Base-by-base conservation (phyloP, 2,888 invertebrate species). In the Dysmachus trigonus region DNA sequence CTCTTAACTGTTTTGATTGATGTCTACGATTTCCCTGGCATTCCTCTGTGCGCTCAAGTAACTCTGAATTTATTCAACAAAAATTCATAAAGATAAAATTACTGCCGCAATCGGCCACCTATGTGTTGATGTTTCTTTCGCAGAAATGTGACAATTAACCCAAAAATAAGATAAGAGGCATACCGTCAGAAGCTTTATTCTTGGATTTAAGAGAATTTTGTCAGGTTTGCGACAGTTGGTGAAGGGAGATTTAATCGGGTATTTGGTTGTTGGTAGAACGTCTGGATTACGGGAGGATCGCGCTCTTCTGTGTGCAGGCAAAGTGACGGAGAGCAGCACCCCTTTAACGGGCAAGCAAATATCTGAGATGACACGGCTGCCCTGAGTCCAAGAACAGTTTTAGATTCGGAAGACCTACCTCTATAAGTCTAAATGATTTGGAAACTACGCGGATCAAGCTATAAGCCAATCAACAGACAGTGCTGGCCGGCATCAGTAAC, bases 51-150 rank as follows among this genome's bases (percentile, higher is more conserved):
- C 38, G 38, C 35, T 62, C 38, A 76, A 76, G 76, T 35, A 33
- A 38, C 2, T 76, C n/a, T 76, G 38, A 76, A 76, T 76, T 18
- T 76, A 76, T 76, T 76, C 76, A 35, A 22, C 35, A 38, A 38
- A 76, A 38, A 38, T 22, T 38, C 35, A 76, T 33, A 33, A 41
- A 76, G 38, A 38, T 33, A 38, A 76, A 76, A 35, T 76, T 62
- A 18, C 22, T 8, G 47, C 47, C 47, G 47, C 47, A 47, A 47
- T 15, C 47, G n/a, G 15, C 47, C 6, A 47, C 62, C 22, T 73
- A 73, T 73, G 73, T 73, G 31, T 73, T 73, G 73, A 73, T 73
- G 18, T 73, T 73, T 73, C 73, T 73, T 33, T 73, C 73, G 31
- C 33, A 33, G 33, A 33, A 31, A 73, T 33, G 33, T 73, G 73